A percentile compares a stretch with the other conserved stretches of the same genome.
These are phyloP conservation scores for Naso thynnoides DNA, from an alignment of 2,797 vertebrate species.

Conservation along the genomic window DNA sequence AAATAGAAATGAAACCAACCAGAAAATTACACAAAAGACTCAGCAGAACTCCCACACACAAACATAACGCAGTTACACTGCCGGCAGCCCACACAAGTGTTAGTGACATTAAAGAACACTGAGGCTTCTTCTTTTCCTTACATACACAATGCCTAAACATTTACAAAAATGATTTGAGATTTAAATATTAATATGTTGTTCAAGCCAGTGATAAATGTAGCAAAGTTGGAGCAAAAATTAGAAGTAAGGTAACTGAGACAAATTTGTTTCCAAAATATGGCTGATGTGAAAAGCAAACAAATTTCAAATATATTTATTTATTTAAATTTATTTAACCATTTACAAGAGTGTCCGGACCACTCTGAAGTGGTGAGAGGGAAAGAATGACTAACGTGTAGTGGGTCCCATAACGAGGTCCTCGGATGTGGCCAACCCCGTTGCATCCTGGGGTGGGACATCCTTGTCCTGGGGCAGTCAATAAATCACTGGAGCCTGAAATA, in stretches of 20 bases:
- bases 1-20: constrained; percentile 22
- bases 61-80: constrained; percentile 52
- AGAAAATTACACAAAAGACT: constrained; percentile 23
- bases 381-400: constrained; percentile 88
- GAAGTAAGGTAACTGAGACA: not conserved
- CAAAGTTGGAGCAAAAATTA: not conserved
- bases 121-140: constrained; percentile 22
- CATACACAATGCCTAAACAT: constrained; percentile 9
- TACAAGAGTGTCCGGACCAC: too few species aligned
- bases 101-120: constrained; percentile 56
- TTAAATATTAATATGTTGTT: not conserved
- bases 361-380: not conserved
- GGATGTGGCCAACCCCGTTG: constrained; percentile 91
- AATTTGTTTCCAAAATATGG: rapidly evolving
- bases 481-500: constrained; percentile 83
- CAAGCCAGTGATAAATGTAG: not conserved
- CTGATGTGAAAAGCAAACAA: not conserved
- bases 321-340: too few species aligned
- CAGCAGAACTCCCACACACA: constrained; percentile 38
- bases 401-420: constrained; percentile 91
- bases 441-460: constrained; percentile 92
- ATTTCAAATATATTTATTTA: constrained; percentile 2
- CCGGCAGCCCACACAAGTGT: constrained; percentile 56
- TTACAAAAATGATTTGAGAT: constrained; percentile 6
- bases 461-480: constrained; percentile 83